A percentile compares a stretch with the other conserved stretches of the same genome.
phyloP scores from a whole-genome alignment of 2,113 vertebrate genomes.

The Xyliphius kryptos region DNA sequence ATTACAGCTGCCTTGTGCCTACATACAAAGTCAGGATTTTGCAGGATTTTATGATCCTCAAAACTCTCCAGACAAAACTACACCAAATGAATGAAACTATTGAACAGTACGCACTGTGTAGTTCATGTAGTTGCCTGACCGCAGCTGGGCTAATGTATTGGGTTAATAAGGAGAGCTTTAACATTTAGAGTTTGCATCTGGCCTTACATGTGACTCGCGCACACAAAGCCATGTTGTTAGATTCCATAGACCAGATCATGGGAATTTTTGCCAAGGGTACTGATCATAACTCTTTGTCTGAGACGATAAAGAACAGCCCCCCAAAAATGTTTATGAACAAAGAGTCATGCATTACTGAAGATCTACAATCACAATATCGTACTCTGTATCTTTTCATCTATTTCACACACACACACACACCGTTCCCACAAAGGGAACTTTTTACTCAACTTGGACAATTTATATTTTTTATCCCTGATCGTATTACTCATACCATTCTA shows the following conservation, averaged over 20 bases:
- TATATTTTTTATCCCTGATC: no score
- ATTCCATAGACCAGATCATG: conserved; percentile 56
- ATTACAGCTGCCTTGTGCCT: conserved; percentile 35
- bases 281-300: conserved; percentile 57
- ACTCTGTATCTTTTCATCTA: no score
- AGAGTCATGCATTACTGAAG: conserved; percentile 52
- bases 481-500: no score
- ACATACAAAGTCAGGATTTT: conserved; percentile 12
- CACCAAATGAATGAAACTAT: conserved; percentile 10
- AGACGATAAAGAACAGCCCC: conserved; percentile 51
- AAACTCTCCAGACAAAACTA: conserved; percentile 15
- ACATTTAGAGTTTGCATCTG: conserved; percentile 29
- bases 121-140: neutral
- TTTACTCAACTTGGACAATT: no score
- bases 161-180: conserved; percentile 47
- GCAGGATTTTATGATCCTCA: neutral
- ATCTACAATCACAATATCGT: conserved; percentile 2
- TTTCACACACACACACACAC: no score
- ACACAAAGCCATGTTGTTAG: conserved; percentile 69
- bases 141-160: conserved; percentile 36
- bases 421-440: no score
- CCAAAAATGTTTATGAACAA: conserved; percentile 56
- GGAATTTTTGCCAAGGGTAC: conserved; percentile 58
- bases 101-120: conserved; percentile 9
- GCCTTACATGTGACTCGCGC: conserved; percentile 13